Evolutionary conservation across 2,797 vertebrate species (phyloP).

Genomic region (Parotocinclus haroldoi): DNA sequence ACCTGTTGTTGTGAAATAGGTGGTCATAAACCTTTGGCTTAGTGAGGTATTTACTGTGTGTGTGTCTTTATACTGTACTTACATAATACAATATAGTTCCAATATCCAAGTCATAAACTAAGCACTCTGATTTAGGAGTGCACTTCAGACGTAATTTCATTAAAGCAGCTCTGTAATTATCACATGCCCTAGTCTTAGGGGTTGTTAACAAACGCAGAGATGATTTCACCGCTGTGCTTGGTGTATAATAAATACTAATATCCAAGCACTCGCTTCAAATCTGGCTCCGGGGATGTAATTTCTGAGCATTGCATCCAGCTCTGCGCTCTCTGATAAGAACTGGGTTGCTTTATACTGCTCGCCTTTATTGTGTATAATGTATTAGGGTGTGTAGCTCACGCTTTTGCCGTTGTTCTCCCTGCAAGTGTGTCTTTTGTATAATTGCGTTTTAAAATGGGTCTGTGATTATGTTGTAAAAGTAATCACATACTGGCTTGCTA

Average conservation of each 20-base stretch:
- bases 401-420: background rate
- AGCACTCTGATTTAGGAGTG: background rate
- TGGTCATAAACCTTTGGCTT: too few species aligned
- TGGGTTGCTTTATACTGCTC: background rate
- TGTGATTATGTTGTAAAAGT: too few species aligned
- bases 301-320: background rate
- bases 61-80: too few species aligned
- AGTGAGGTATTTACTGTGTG: too few species aligned
- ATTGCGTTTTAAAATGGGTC: background rate
- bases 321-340: slow-evolving; percentile 8
- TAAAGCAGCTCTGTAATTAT: slow-evolving; percentile 35
- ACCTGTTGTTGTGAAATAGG: too few species aligned
- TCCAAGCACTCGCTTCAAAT: too few species aligned
- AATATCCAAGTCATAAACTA: background rate
- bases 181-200: slow-evolving; percentile 35
- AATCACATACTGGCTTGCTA: too few species aligned
- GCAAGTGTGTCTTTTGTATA: background rate
- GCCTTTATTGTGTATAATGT: background rate
- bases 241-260: slow-evolving; percentile 5
- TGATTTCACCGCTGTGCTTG: background rate
- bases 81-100: background rate
- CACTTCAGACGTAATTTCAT: slow-evolving; percentile 32
- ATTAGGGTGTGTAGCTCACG: background rate
- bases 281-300: background rate
- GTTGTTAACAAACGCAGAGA: slow-evolving; percentile 16